A percentile compares a stretch with the other conserved stretches of the same genome.
phyloP scores from a whole-genome alignment of 2,797 vertebrate genomes.

The Eptatretus atami region DNA sequence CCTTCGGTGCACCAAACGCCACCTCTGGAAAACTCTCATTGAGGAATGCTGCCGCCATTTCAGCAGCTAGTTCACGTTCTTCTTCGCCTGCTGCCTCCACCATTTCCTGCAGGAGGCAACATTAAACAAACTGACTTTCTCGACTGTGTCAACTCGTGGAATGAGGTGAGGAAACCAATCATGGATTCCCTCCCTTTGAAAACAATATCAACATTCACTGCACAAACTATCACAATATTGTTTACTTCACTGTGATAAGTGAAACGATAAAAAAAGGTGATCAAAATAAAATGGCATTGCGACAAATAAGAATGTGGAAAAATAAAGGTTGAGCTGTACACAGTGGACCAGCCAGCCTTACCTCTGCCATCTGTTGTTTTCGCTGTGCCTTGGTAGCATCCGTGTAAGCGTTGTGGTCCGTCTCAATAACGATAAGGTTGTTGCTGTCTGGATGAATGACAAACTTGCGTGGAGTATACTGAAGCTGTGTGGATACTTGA shows the following conservation, averaged over 20 bases:
- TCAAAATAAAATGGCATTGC: no score
- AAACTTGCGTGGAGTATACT: constrained; percentile 86
- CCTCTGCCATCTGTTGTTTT: constrained; percentile 98
- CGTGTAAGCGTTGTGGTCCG: constrained; percentile 87
- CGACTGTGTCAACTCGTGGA: no score
- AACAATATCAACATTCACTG: no score
- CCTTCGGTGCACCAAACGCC: constrained; percentile 81
- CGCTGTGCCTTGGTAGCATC: constrained; percentile 92
- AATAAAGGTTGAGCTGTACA: no score
- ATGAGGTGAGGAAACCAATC: no score
- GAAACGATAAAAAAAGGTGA: no score
- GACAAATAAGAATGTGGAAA: no score
- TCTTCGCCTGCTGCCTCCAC: constrained; percentile 92
- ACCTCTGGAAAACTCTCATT: constrained; percentile 91
- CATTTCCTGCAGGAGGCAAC: constrained; percentile 40
- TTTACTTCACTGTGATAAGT: no score
- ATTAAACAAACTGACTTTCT: neutral
- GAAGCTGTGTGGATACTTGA: constrained; percentile 78
- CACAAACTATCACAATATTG: no score
- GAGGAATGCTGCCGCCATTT: constrained; percentile 91
- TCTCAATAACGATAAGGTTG: constrained; percentile 75
- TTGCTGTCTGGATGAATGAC: constrained; percentile 88
- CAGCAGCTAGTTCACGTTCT: constrained; percentile 68
- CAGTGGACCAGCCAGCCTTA: constrained; percentile 12
- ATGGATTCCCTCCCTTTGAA: no score